Evolutionary conservation across 2,113 vertebrate genomes (phyloP).

Genomic region (Zosterops japonicus): DNA sequence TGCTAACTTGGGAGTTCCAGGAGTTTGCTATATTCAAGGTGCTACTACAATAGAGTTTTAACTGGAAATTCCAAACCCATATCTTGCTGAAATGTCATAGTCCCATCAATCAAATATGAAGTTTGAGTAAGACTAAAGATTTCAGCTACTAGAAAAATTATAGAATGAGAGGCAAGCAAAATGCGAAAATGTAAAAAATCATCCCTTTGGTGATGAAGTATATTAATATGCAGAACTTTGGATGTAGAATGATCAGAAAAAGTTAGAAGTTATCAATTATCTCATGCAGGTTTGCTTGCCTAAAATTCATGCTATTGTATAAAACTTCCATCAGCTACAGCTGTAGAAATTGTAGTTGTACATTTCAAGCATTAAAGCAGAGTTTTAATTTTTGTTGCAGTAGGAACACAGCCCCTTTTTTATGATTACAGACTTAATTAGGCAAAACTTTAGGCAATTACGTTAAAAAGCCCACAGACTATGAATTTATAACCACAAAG

Average conservation of each 20-base stretch:
- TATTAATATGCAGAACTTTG: not conserved
- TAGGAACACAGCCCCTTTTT: not conserved
- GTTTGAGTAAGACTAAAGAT: not conserved
- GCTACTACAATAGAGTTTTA: not conserved
- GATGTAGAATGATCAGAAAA: not conserved
- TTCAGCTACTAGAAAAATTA: not conserved
- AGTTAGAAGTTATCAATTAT: not conserved
- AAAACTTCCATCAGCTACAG: not conserved
- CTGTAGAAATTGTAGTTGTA: not conserved
- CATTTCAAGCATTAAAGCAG: not conserved
- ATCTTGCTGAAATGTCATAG: not conserved
- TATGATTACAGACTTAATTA: not conserved
- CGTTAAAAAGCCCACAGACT: not conserved
- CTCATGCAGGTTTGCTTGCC: not conserved
- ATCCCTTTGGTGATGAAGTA: not conserved
- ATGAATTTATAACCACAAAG: not conserved
- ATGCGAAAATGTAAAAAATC: not conserved
- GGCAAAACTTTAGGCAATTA: not conserved
- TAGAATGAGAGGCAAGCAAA: not conserved
- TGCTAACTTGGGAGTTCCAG: not conserved
- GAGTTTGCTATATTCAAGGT: not conserved
- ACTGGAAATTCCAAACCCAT: rapidly evolving
- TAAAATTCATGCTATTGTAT: not conserved
- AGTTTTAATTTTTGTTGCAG: not conserved
- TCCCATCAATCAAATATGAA: not conserved